Evolutionary conservation across 92 coral and sea anemone genomes (phyloP).

Genomic region (Nematostella vectensis): DNA sequence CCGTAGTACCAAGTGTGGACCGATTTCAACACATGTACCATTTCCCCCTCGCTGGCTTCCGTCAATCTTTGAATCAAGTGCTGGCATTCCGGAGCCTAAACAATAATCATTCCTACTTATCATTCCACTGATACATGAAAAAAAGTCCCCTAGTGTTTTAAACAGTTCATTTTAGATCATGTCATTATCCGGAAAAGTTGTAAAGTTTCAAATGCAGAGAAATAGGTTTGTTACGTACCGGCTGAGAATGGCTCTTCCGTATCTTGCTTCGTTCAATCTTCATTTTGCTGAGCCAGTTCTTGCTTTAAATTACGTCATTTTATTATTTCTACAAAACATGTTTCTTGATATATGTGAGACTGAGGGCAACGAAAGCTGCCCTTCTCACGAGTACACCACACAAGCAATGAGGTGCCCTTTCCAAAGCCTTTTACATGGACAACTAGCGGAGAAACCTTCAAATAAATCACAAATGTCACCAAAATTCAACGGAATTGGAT

Average conservation of each 20-base stretch:
- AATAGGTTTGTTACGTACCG: constrained; percentile 45
- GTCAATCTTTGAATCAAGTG: constrained; percentile 78
- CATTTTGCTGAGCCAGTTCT: constrained; percentile 41
- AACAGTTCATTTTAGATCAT: not conserved
- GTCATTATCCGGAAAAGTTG: too few relatives aligned
- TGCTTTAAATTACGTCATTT: constrained; percentile 3
- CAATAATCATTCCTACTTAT: constrained; percentile 1
- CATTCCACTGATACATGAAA: not conserved
- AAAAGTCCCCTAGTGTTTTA: not conserved
- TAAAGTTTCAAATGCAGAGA: too few relatives aligned
- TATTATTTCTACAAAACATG: constrained; percentile 8
- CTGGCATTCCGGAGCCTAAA: constrained; percentile 85
- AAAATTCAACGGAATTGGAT: not conserved
- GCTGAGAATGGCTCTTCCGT: constrained; percentile 91
- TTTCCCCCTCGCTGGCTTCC: constrained; percentile 70
- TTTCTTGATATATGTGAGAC: constrained; percentile 1
- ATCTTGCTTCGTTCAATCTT: constrained; percentile 96
- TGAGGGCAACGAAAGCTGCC: not conserved
- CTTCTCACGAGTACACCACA: not conserved
- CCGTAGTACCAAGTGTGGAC: constrained; percentile 97
- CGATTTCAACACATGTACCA: constrained; percentile 66
- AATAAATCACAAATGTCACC: not conserved
- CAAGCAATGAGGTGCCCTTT: not conserved
- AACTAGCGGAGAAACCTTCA: not conserved
- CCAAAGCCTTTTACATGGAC: not conserved